phyloP scores from a whole-genome alignment of 1,140 invertebrate genomes.

The Monomorium pharaonis region DNA sequence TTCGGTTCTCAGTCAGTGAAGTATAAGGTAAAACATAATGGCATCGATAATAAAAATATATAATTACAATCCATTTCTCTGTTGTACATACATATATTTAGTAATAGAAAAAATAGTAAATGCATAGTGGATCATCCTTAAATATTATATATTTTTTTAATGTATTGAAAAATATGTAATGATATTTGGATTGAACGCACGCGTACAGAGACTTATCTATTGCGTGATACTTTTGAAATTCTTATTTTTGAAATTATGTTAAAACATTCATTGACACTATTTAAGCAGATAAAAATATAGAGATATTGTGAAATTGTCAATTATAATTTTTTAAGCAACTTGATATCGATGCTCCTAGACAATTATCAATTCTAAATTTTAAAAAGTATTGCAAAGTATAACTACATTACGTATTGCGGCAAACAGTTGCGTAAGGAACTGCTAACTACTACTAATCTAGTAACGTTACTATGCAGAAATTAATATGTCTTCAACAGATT shows the following conservation, averaged over 20 bases:
- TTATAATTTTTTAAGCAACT: neutral
- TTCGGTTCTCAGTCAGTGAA: constrained; percentile 46
- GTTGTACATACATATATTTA: neutral
- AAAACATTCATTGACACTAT: neutral
- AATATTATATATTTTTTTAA: neutral
- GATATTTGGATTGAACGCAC: neutral
- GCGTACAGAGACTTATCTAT: neutral
- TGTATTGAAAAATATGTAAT: neutral
- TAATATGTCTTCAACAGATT: neutral
- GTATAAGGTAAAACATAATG: constrained; percentile 9
- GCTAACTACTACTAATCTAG: constrained; percentile 5
- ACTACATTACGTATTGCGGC: constrained; percentile 1
- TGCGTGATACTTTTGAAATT: neutral
- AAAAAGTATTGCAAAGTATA: constrained; percentile 23
- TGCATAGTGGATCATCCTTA: neutral
- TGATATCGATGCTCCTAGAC: neutral
- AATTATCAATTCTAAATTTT: neutral
- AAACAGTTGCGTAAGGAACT: constrained; percentile 38
- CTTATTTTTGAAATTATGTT: neutral
- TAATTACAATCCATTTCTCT: neutral
- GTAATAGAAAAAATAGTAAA: neutral
- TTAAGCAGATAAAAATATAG: neutral
- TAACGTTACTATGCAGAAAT: neutral
- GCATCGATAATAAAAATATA: constrained; percentile 2
- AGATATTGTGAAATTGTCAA: neutral